Conservation (phyloP, 2,797 vertebrate genomes). For the Falco biarmicus region DNA sequence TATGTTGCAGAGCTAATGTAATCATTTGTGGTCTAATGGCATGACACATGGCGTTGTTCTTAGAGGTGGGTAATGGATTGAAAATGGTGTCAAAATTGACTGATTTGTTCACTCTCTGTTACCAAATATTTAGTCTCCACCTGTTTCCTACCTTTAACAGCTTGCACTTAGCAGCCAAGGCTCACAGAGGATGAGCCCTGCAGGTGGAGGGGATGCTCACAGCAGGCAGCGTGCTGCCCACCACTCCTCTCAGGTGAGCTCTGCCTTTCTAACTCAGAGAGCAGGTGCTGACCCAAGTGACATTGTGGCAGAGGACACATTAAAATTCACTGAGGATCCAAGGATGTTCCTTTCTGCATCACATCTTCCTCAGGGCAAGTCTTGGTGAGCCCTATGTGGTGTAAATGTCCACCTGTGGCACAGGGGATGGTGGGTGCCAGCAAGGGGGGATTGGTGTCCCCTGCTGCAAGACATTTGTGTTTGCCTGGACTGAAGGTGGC, state of each 20-base stretch:
- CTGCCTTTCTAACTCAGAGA: not conserved
- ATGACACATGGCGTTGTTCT: not conserved
- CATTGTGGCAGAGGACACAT: not conserved
- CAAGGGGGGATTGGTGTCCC: not conserved
- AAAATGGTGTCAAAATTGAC: not conserved
- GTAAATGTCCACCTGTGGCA: not conserved
- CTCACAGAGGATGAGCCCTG: too few relatives aligned
- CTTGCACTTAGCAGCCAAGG: not conserved
- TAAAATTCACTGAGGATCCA: not conserved
- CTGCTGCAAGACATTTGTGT: not conserved
- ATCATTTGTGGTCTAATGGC: not conserved
- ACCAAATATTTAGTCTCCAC: not conserved
- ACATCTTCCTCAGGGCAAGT: not conserved
- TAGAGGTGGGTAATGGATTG: not conserved
- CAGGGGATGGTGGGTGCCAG: not conserved
- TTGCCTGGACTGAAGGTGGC: not conserved
- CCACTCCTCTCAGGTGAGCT: not conserved
- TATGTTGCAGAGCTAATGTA: not conserved
- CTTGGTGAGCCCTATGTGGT: not conserved
- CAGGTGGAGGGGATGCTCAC: not conserved
- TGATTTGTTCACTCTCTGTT: not conserved
- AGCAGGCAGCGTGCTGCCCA: not conserved
- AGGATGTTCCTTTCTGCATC: not conserved
- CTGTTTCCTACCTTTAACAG: not conserved
- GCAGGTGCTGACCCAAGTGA: not conserved